phyloP scores from a whole-genome alignment of 2,113 vertebrate species.

The Oryzias javanicus region DNA sequence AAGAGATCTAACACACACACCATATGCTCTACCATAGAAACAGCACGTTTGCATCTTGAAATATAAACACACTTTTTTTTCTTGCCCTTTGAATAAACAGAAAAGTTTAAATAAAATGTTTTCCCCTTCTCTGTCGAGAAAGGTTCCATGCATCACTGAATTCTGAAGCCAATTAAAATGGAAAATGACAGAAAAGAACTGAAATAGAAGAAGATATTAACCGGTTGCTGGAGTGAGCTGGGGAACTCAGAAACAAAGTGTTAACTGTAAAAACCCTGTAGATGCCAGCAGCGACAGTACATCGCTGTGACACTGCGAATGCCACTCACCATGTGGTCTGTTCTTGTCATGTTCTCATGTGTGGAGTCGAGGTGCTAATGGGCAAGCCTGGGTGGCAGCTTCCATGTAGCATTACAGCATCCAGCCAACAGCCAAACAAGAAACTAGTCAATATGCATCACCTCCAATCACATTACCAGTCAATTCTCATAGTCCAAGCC shows the following conservation, averaged over 20 bases:
- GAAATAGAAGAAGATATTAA: slow-evolving; percentile 22
- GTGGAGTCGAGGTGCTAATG: slow-evolving; percentile 37
- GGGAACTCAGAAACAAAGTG: slow-evolving; percentile 11
- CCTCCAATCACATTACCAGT: slow-evolving; percentile 41
- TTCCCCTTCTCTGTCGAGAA: slow-evolving; percentile 15
- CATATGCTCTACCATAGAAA: slow-evolving; percentile 65
- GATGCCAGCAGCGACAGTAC: not conserved
- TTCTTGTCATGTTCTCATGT: slow-evolving; percentile 40
- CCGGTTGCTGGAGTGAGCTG: slow-evolving; percentile 19
- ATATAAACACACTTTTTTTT: slow-evolving; percentile 19
- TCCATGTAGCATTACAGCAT: slow-evolving; percentile 27
- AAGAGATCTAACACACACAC: slow-evolving; percentile 36
- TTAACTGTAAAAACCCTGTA: not conserved
- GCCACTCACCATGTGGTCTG: slow-evolving; percentile 15
- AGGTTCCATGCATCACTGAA: slow-evolving; percentile 43
- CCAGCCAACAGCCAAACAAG: slow-evolving; percentile 24
- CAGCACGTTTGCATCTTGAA: slow-evolving; percentile 35
- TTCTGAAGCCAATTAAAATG: slow-evolving; percentile 65
- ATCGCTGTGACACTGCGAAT: slow-evolving; percentile 11
- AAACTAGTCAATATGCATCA: slow-evolving; percentile 56
- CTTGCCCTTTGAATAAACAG: slow-evolving; percentile 30
- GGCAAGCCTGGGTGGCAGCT: slow-evolving; percentile 6
- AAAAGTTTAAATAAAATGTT: slow-evolving; percentile 39
- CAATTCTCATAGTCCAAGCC: slow-evolving; percentile 32
- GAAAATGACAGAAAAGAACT: slow-evolving; percentile 44